phyloP scores from a whole-genome alignment of 2,888 invertebrate species.

The Drosophila multiciliata region DNA sequence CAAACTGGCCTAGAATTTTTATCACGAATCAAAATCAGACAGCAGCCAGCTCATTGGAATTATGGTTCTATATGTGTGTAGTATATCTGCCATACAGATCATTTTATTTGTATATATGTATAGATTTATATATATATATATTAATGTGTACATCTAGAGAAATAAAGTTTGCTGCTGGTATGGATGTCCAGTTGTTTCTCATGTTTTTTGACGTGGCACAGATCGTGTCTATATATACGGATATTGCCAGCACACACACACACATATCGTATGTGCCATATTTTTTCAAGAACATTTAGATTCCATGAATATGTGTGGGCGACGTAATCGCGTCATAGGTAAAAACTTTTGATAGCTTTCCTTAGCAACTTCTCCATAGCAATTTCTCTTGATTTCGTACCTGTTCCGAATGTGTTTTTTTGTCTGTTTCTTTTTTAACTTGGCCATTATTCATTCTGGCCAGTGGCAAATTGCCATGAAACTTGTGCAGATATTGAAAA shows the following conservation, averaged over 20 bases:
- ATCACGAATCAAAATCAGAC: conserved; percentile 55
- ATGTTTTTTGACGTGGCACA: conserved; percentile 58
- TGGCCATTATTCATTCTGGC: conserved; percentile 34
- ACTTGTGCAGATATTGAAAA: conserved; percentile 41
- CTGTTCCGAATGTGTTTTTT: conserved; percentile 13
- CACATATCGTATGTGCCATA: conserved; percentile 28
- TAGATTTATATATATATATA: conserved; percentile 17
- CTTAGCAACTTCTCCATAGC: conserved; percentile 26
- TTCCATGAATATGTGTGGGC: conserved; percentile 57
- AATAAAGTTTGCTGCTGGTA: conserved; percentile 35
- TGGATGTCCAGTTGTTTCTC: conserved; percentile 73
- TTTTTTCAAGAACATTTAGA: conserved; percentile 34
- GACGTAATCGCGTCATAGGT: conserved; percentile 33
- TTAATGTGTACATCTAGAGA: conserved; percentile 14
- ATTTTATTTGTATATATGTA: conserved; percentile 9
- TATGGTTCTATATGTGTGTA: conserved; percentile 50
- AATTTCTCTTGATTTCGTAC: conserved; percentile 14
- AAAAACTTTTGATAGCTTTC: conserved; percentile 27
- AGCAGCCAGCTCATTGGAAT: conserved; percentile 63
- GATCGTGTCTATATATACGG: conserved; percentile 24
- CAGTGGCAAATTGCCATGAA: conserved; percentile 42
- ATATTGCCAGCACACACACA: conserved; percentile 22
- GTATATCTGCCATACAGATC: conserved; percentile 27
- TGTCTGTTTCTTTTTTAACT: not conserved
- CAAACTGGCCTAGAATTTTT: conserved; percentile 62